These are phyloP conservation scores for Vanessa tameamea DNA, from an alignment of 1,140 invertebrate genomes.

Conservation along the genomic window DNA sequence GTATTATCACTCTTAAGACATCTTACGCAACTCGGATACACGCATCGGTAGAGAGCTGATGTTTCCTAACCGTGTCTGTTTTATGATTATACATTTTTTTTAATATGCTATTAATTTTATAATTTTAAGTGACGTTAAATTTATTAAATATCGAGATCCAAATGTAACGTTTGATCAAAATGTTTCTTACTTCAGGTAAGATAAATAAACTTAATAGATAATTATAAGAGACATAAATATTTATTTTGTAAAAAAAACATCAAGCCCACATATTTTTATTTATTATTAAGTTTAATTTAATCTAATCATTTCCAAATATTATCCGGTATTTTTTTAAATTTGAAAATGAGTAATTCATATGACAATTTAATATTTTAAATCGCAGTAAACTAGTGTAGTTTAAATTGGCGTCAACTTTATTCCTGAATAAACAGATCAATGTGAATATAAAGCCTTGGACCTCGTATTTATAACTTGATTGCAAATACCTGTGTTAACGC, in stretches of 20 bases:
- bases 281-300: no score
- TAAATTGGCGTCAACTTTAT: not conserved
- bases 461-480: not conserved
- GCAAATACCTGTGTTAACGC: not conserved
- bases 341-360: no score
- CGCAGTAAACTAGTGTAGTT: no score
- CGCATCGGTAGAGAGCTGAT: constrained; percentile 49
- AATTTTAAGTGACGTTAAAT: not conserved
- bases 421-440: not conserved
- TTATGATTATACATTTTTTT: constrained; percentile 16
- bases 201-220: no score
- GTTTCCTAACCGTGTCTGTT: constrained; percentile 46
- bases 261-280: no score
- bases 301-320: no score
- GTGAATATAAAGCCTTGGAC: not conserved
- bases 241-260: no score
- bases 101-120: constrained; percentile 6
- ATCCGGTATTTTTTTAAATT: no score
- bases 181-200: no score
- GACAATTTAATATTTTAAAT: no score
- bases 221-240: no score
- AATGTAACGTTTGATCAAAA: no score
- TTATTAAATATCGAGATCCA: not conserved
- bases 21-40: constrained; percentile 62
- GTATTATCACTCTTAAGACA: constrained; percentile 52